Conservation (phyloP, 2,888 invertebrate species). For the Zygothrica quintamaculata region DNA sequence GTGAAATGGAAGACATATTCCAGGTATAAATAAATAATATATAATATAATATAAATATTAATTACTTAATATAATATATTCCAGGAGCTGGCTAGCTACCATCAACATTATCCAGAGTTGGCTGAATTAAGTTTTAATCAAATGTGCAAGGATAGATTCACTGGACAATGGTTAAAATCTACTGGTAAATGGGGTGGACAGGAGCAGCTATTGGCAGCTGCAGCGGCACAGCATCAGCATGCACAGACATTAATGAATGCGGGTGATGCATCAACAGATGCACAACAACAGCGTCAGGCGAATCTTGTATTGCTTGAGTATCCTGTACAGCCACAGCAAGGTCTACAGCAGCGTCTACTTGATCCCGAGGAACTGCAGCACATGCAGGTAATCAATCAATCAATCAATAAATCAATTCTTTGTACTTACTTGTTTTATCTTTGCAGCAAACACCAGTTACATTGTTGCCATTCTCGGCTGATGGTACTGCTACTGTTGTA, state of each 20-base stretch:
- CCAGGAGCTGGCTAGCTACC: slow-evolving; percentile 84
- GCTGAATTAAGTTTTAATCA: slow-evolving; percentile 84
- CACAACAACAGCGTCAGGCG: slow-evolving; percentile 80
- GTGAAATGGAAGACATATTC: slow-evolving; percentile 84
- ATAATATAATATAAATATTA: neutral
- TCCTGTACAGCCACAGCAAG: slow-evolving; percentile 84
- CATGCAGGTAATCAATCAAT: slow-evolving; percentile 77
- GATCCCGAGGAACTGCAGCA: slow-evolving; percentile 84
- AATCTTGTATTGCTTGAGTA: slow-evolving; percentile 84
- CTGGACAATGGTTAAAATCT: slow-evolving; percentile 81
- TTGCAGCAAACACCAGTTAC: slow-evolving; percentile 83
- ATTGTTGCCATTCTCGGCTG: slow-evolving; percentile 81
- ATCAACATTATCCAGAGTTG: slow-evolving; percentile 84
- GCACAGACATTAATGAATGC: slow-evolving; percentile 75
- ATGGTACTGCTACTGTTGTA: slow-evolving; percentile 69
- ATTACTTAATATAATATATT: slow-evolving; percentile 1
- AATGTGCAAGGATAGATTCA: slow-evolving; percentile 84
- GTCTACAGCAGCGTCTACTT: slow-evolving; percentile 82
- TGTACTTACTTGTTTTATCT: neutral
- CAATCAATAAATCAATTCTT: neutral
- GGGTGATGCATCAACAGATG: slow-evolving; percentile 76
- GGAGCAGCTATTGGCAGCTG: slow-evolving; percentile 79
- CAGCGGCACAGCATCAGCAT: slow-evolving; percentile 77
- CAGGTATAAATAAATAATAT: slow-evolving; percentile 66
- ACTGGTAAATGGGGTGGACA: slow-evolving; percentile 81